Base-by-base conservation (phyloP, 2,113 vertebrate species). In the Picathartes gymnocephalus region DNA sequence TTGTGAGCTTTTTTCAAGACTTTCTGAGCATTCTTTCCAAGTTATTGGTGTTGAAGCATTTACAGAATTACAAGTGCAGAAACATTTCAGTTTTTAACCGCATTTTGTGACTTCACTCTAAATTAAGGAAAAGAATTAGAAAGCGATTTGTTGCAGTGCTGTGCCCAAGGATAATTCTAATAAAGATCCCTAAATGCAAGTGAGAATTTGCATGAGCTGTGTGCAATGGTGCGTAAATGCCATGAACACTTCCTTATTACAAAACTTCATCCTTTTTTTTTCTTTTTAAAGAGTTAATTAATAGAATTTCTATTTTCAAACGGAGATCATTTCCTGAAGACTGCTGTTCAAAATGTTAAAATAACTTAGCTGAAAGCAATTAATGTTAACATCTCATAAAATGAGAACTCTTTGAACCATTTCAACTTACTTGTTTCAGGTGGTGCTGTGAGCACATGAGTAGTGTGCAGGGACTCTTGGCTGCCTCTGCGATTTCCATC, bases 401-500 rank as follows among this genome's bases (percentile, higher is more conserved):
- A 80, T 22, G 35, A 74, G 27, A 78, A 13, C 15, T 61, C 35
- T 61, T 13, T 14, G 9, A 58, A 77, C 30, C 7, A 3, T 79
- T 84, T 80, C 12, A 2, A 15, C 70, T 90, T 95, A 4, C 90
- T 82, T 42, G 0, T 95, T 95, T 81, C 62, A 97, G 97, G 71
- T 92, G 45, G 47, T 42, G 5, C 37, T 82, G 60, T 58, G 91
- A 96, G 60, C 95, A 72, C 81, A 98, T 98, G 98, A 98, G 80
- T 53, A 94, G 61, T 65, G 91, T 81, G 80, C 96, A 97, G 81
- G 89, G 84, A 64, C 95, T 98, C 79, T 60, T 98, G 86, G 70
- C 97, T 86, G 98, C 98, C 79, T 98, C 98, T 35, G 97, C 98
- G 44, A 96, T 98, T 96, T 97, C 97, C 42, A 12, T 98, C 93